Conservation (phyloP, 2,113 vertebrate species). For the Silurus asotus region DNA sequence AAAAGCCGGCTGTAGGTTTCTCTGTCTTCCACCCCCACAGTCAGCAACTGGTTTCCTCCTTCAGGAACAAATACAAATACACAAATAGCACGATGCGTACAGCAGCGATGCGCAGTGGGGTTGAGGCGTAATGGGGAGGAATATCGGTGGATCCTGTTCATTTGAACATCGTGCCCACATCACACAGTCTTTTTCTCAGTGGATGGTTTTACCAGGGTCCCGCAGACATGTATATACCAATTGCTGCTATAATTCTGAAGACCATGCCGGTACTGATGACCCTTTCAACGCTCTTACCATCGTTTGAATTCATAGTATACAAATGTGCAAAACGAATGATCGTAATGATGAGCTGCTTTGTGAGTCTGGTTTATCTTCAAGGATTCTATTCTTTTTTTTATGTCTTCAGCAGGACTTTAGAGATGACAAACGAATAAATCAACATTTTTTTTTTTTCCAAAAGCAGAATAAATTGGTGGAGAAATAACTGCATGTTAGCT, state of each 20-base stretch:
- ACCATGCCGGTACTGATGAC: background rate
- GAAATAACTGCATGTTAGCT: background rate
- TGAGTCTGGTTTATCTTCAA: background rate
- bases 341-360: background rate
- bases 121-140: constrained; percentile 30
- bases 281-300: background rate
- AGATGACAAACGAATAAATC: background rate
- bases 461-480: background rate
- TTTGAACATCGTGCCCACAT: background rate
- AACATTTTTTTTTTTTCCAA: background rate
- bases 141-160: background rate
- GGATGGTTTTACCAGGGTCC: background rate
- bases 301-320: background rate
- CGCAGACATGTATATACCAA: background rate
- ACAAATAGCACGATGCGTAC: constrained; percentile 32
- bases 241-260: background rate
- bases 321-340: background rate
- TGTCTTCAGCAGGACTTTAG: background rate
- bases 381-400: background rate
- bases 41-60: constrained; percentile 37
- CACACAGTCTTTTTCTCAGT: background rate
- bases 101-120: constrained; percentile 34
- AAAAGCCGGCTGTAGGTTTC: constrained; percentile 8
- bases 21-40: constrained; percentile 31
- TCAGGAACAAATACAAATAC: constrained; percentile 42